Evolutionary conservation across 2,888 invertebrate genomes (phyloP).

Genomic region (Sturmia bella): DNA sequence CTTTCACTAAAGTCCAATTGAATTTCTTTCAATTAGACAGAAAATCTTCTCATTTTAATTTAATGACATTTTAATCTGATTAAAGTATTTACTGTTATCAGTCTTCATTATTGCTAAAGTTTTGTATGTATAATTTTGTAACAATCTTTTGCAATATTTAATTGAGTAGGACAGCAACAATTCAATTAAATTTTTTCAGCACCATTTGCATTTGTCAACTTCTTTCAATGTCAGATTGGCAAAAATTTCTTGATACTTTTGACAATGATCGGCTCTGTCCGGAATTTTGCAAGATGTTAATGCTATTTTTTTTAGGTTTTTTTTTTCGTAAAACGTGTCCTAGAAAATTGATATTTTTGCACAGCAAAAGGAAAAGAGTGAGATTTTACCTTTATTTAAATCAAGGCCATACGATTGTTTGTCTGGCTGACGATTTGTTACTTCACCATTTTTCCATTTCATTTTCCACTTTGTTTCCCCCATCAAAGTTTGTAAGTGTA

Average conservation of each 20-base stretch:
- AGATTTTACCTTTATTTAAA: no score
- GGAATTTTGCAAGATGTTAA: not conserved
- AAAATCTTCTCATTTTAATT: not conserved
- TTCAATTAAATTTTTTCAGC: slow-evolving; percentile 3
- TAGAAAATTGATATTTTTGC: no score
- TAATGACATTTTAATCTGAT: not conserved
- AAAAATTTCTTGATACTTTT: slow-evolving; percentile 21
- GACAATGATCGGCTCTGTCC: not conserved
- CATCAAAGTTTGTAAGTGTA: not conserved
- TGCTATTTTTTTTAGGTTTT: not conserved
- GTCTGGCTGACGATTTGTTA: no score
- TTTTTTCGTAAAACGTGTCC: no score
- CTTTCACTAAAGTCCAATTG: no score
- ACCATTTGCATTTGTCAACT: slow-evolving; percentile 10
- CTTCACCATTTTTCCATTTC: no score
- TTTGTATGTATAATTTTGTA: not conserved
- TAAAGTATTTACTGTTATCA: not conserved
- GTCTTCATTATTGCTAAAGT: not conserved
- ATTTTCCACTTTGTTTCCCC: not conserved
- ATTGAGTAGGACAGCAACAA: slow-evolving; percentile 2
- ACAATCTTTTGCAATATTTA: slow-evolving; percentile 2
- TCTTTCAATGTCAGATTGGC: slow-evolving; percentile 12
- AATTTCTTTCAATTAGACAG: not conserved
- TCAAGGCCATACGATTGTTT: not conserved
- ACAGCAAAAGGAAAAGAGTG: no score